Percentiles rank a stretch among this genome's conserved stretches.
Conservation (phyloP, 2,113 vertebrate genomes). For the Acrocephalus kingi region DNA sequence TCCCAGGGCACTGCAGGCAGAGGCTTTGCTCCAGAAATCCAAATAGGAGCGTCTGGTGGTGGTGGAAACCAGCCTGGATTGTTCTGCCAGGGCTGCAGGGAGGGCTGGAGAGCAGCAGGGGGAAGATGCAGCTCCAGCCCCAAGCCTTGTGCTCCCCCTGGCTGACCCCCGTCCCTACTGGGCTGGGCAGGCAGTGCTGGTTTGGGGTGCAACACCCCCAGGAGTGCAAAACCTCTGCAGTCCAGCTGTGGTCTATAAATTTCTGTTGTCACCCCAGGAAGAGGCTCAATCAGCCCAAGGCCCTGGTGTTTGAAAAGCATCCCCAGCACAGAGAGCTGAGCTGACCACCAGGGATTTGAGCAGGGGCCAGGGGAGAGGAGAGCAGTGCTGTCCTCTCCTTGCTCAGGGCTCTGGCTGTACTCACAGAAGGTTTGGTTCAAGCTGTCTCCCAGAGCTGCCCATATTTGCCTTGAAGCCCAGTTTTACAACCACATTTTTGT, state of each 20-base stretch:
- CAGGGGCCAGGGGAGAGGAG: neutral
- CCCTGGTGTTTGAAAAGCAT: neutral
- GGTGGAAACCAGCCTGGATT: neutral
- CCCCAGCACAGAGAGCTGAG: neutral
- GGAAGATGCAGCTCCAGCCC: neutral
- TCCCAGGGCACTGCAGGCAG: neutral
- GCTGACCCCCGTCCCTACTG: fast-evolving
- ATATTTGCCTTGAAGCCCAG: neutral
- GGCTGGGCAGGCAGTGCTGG: neutral
- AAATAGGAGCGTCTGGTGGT: fast-evolving
- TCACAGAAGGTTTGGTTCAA: neutral
- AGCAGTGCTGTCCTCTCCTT: neutral
- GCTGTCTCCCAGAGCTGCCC: neutral
- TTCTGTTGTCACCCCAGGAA: neutral
- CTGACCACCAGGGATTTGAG: neutral
- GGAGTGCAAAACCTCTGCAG: neutral
- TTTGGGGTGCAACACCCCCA: neutral
- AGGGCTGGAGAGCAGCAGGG: neutral
- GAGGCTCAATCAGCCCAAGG: neutral
- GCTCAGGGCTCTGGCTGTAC: neutral
- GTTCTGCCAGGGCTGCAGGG: neutral
- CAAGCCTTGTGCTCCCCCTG: fast-evolving
- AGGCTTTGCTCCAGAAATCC: neutral
- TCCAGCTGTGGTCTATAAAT: neutral
- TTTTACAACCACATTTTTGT: neutral